These are phyloP conservation scores for Neoitamus cyanurus DNA, from an alignment of 2,888 invertebrate species.

Conservation along the genomic window DNA sequence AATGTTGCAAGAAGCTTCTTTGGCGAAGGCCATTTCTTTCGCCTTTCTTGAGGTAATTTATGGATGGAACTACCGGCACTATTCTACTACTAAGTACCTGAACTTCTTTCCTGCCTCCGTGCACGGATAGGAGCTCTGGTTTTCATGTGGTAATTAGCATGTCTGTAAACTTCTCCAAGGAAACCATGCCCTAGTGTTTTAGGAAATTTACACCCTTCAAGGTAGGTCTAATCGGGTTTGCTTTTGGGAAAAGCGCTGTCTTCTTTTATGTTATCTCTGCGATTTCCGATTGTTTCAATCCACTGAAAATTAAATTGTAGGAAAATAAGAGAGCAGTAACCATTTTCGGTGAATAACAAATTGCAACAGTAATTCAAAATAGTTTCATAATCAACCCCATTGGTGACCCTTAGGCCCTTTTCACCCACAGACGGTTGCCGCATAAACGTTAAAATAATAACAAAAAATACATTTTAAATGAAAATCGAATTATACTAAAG, in stretches of 20 bases:
- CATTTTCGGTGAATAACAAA: too few relatives aligned
- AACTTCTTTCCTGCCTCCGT: background rate
- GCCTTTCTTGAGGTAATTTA: slow-evolving; percentile 19
- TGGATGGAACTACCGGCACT: background rate
- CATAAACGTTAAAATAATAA: too few relatives aligned
- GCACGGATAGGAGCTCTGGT: background rate
- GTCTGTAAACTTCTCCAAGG: background rate
- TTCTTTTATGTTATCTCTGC: background rate
- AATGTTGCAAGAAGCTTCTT: background rate
- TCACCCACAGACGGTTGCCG: too few relatives aligned
- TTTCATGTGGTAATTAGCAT: slow-evolving; percentile 26
- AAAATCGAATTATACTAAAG: too few relatives aligned
- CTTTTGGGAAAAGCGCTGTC: background rate
- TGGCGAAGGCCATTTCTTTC: background rate
- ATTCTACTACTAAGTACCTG: background rate
- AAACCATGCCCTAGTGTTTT: background rate
- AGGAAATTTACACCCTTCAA: background rate
- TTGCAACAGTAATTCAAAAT: too few relatives aligned
- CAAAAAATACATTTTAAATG: too few relatives aligned
- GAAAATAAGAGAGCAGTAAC: too few relatives aligned
- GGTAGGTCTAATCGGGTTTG: background rate
- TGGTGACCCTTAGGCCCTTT: too few relatives aligned
- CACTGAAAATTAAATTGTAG: background rate
- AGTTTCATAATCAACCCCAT: too few relatives aligned
- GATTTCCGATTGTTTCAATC: background rate